Percentiles rank a stretch among this genome's conserved stretches.
These are phyloP conservation scores for Tipula helvola DNA, from an alignment of 2,888 invertebrate species.

Conservation along the genomic window DNA sequence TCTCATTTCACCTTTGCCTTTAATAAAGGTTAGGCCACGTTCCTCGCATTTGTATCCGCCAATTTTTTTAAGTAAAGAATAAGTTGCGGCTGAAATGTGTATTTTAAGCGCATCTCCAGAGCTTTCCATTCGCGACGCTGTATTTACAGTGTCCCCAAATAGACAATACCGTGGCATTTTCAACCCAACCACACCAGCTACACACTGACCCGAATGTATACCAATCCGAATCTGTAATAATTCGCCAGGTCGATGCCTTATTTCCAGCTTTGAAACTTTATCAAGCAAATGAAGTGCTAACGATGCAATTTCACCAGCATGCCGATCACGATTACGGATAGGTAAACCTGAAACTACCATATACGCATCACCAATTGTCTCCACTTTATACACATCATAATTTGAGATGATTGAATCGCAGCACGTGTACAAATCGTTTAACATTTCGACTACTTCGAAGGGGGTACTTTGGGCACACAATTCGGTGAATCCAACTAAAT, in stretches of 20 bases:
- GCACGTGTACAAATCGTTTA: conserved; percentile 79
- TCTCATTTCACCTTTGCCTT: conserved; percentile 65
- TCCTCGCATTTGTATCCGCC: conserved; percentile 64
- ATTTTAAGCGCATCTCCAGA: conserved; percentile 61
- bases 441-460: conserved; percentile 69
- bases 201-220: conserved; percentile 58
- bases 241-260: conserved; percentile 54
- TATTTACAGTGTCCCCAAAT: conserved; percentile 75
- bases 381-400: conserved; percentile 82
- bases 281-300: conserved; percentile 62
- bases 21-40: conserved; percentile 58
- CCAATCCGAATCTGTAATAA: conserved; percentile 60
- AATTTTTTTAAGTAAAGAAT: conserved; percentile 48
- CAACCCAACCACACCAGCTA: conserved; percentile 55
- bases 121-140: conserved; percentile 70
- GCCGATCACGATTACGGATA: conserved; percentile 55
- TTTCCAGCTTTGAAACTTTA: conserved; percentile 53
- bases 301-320: conserved; percentile 69
- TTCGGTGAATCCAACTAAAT: conserved; percentile 72
- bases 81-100: conserved; percentile 62
- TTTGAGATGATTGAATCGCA: conserved; percentile 79
- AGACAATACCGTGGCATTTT: conserved; percentile 76
- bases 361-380: conserved; percentile 73
- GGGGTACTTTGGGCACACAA: conserved; percentile 69
- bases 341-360: conserved; percentile 73